Conservation (phyloP, 2,888 invertebrate species). For the Artemia sp. region DNA sequence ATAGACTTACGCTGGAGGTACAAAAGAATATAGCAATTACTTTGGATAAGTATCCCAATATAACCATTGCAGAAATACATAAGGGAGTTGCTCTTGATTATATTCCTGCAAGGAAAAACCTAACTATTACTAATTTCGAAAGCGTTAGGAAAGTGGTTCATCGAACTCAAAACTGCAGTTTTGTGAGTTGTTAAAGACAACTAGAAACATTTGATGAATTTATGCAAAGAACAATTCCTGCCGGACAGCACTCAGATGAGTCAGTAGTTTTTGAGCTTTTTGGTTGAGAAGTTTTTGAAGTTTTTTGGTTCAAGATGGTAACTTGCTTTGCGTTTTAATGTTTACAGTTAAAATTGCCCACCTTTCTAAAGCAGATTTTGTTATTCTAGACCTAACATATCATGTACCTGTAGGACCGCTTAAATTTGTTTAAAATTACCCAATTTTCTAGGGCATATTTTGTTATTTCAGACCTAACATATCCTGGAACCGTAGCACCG, state of each 20-base stretch:
- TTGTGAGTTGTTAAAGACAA: not conserved
- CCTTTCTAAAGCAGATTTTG: not conserved
- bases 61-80: not conserved
- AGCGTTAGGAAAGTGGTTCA: not conserved
- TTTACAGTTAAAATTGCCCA: not conserved
- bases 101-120: constrained; percentile 4
- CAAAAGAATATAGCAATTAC: not conserved
- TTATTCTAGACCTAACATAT: not conserved
- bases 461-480: too few relatives aligned
- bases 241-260: not conserved
- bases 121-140: constrained; percentile 1
- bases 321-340: not conserved
- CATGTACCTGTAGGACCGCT: too few relatives aligned
- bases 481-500: too few relatives aligned
- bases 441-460: too few relatives aligned
- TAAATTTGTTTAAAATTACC: too few relatives aligned
- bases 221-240: not conserved
- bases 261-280: not conserved
- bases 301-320: not conserved
- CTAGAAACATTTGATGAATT: not conserved
- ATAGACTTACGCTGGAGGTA: constrained; percentile 4
- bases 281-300: not conserved
- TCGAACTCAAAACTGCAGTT: not conserved
- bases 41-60: not conserved
- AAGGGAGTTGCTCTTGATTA: not conserved